phyloP scores from a whole-genome alignment of 92 coral and sea anemone species.

The Epizoanthus rinbou region DNA sequence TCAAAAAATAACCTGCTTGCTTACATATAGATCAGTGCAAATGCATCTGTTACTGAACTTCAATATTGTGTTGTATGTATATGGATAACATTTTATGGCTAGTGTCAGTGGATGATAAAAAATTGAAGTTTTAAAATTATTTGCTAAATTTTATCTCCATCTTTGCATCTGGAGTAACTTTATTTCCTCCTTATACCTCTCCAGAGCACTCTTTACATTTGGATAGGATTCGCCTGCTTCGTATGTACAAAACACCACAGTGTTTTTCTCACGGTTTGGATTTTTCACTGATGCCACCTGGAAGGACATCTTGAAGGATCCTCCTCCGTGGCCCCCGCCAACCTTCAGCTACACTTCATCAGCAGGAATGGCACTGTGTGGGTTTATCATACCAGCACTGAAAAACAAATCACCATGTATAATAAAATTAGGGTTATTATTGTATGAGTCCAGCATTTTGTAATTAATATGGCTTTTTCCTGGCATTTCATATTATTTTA shows the following conservation, averaged over 20 bases:
- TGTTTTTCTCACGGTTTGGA: conserved; percentile 2
- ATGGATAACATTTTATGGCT: too few species aligned
- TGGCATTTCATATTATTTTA: too few species aligned
- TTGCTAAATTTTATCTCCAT: neutral
- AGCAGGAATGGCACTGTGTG: neutral
- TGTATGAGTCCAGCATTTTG: too few species aligned
- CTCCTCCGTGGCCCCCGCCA: neutral
- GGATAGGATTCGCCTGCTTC: neutral
- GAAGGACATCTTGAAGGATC: neutral
- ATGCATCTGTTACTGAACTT: too few species aligned
- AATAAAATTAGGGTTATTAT: too few species aligned
- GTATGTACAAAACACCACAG: neutral
- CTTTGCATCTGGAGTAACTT: conserved; percentile 5
- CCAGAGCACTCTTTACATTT: neutral
- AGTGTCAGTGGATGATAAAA: too few species aligned
- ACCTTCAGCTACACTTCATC: neutral
- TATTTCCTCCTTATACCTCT: neutral
- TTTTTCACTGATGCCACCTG: neutral
- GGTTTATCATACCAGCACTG: conserved; percentile 5
- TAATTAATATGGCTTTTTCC: too few species aligned
- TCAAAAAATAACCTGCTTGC: too few species aligned
- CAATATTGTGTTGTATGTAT: too few species aligned
- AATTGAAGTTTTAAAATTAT: too few species aligned
- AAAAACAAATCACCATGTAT: too few species aligned
- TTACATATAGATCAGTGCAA: too few species aligned